phyloP scores from a whole-genome alignment of 2,888 invertebrate species.

The Nipponacmea schrenckii region DNA sequence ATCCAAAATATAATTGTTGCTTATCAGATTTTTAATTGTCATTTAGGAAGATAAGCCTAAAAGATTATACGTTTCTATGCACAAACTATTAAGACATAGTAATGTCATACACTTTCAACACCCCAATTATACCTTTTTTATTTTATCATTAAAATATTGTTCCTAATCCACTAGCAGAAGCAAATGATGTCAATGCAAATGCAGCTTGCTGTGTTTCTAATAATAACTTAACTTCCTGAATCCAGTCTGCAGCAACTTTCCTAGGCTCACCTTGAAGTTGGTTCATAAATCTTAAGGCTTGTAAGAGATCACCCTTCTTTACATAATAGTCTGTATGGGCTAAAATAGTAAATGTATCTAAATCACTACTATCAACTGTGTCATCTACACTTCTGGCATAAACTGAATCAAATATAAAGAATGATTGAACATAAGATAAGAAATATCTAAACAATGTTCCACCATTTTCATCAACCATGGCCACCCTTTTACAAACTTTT shows the following conservation, averaged over 20 bases:
- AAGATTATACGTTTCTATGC: no score
- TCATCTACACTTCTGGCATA: slow-evolving; percentile 66
- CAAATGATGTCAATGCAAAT: slow-evolving; percentile 81
- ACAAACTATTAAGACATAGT: no score
- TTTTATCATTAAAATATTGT: slow-evolving; percentile 49
- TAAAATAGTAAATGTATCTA: slow-evolving; percentile 89
- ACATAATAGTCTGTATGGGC: slow-evolving; percentile 86
- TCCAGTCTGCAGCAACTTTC: slow-evolving; percentile 86
- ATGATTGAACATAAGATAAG: slow-evolving; percentile 89
- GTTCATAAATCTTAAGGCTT: slow-evolving; percentile 85
- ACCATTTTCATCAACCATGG: slow-evolving; percentile 87
- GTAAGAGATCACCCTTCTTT: slow-evolving; percentile 86
- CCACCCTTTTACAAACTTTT: slow-evolving; percentile 82
- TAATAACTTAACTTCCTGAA: slow-evolving; percentile 82
- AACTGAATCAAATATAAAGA: slow-evolving; percentile 74
- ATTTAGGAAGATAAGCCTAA: no score
- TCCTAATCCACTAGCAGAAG: slow-evolving; percentile 63
- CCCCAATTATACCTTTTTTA: no score
- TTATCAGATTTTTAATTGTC: no score
- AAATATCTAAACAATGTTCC: slow-evolving; percentile 80
- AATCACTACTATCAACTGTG: slow-evolving; percentile 49
- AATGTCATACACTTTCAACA: no score
- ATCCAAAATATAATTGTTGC: no score
- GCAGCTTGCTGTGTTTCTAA: slow-evolving; percentile 92
- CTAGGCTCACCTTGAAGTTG: slow-evolving; percentile 89